Evolutionary conservation across 2,113 vertebrate species (phyloP), one percentile per base, ranked within the genome.

Genomic region (Eulemur rufifrons): DNA sequence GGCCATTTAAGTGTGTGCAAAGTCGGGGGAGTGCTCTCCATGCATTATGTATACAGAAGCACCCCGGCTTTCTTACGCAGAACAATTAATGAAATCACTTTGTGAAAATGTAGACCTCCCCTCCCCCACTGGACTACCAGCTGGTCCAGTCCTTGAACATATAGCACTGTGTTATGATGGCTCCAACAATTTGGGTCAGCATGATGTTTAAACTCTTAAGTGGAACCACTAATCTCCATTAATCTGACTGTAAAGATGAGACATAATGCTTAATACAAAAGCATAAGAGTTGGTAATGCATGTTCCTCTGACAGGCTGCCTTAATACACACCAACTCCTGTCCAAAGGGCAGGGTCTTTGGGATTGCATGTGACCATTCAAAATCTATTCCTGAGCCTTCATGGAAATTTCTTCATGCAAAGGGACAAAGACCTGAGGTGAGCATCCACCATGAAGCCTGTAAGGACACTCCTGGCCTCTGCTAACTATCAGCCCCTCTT

Each of bases 221-320:
- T 99, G 99, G 98, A 98, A 97, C 91, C 98, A 97, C 98, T 99
- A 99, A 99, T 99, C 99, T 98, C 98, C 93, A 74, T 98, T 99
- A 99, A 99, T 99, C 99, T 99, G 98, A 98, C 98, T 98, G 98
- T 98, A 98, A 99, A 98, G 98, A 99, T 98, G 98, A 99, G 97
- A 97, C 97, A 95, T 98, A 98, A 98, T 98, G 98, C 98, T 98
- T 98, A 95, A 91, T 95, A 97, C 98, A 97, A 98, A 97, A 97
- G 98, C 97, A 85, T 98, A 98, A 98, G 98, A 98, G 98, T 98
- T 98, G 96, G 94, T 99, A 99, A 99, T 99, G 98, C 98, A n/a
- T 52, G 89, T 69, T 97, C 96, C 98, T 96, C 96, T 84, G 93
- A 94, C 90, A 96, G 95, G 94, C 95, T 98, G 96, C 93, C 93